These are phyloP conservation scores for Semnopithecus entellus DNA, from an alignment of 2,113 vertebrate species.

Conservation along the genomic window DNA sequence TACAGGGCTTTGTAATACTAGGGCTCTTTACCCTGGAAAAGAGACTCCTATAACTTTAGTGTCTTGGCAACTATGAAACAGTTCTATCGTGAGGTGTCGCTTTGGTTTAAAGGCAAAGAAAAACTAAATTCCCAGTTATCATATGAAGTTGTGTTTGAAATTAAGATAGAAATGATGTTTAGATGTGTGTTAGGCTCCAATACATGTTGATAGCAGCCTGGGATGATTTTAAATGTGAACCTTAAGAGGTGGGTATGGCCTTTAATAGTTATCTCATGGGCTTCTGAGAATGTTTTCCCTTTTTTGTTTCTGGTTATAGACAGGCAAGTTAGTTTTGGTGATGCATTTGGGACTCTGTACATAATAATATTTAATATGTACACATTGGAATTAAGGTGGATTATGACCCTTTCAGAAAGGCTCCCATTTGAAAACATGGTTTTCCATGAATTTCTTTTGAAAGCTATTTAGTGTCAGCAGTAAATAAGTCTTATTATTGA, in stretches of 20 bases:
- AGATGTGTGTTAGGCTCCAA: not conserved
- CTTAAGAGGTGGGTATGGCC: not conserved
- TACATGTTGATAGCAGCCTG: not conserved
- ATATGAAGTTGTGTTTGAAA: not conserved
- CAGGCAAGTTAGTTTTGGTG: not conserved
- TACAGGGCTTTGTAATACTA: not conserved
- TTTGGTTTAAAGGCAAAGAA: slow-evolving; percentile 36
- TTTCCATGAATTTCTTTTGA: slow-evolving; percentile 20
- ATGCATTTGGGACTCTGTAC: not conserved
- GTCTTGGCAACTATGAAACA: not conserved
- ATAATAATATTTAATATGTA: not conserved
- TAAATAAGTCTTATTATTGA: not conserved
- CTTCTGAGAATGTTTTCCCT: not conserved
- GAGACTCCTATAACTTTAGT: not conserved
- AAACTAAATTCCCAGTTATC: not conserved
- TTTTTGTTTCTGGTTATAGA: not conserved
- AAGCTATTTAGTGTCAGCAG: not conserved
- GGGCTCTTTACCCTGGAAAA: not conserved
- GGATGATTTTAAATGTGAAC: not conserved
- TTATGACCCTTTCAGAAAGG: slow-evolving; percentile 6
- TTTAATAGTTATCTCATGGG: not conserved
- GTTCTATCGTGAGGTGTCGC: not conserved
- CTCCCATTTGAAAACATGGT: not conserved
- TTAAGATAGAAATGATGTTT: not conserved
- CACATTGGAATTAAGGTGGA: not conserved